A percentile compares a stretch with the other conserved stretches of the same genome.
These are phyloP conservation scores for Heterodera filipjevi DNA, from an alignment of 2,888 invertebrate genomes.

Conservation along the genomic window DNA sequence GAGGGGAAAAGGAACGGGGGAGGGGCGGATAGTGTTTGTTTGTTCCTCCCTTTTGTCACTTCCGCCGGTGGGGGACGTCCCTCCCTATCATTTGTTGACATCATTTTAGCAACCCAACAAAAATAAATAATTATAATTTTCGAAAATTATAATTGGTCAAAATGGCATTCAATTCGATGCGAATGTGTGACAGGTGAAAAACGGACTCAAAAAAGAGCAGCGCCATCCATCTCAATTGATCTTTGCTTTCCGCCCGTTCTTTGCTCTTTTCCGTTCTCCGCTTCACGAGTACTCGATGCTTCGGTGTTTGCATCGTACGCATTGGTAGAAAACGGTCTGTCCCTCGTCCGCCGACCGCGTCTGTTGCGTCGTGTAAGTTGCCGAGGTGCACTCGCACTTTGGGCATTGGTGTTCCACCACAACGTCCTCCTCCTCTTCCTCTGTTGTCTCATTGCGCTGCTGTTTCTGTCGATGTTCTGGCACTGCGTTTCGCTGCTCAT, in stretches of 20 bases:
- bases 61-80: background rate
- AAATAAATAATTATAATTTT: too few species aligned
- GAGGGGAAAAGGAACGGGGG: background rate
- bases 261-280: too few species aligned
- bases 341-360: conserved; percentile 97
- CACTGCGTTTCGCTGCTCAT: conserved; percentile 29
- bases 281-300: conserved; percentile 61
- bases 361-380: conserved; percentile 93
- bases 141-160: too few species aligned
- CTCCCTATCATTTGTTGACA: background rate
- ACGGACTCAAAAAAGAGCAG: too few species aligned
- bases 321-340: conserved; percentile 96
- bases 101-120: too few species aligned
- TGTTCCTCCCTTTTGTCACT: background rate
- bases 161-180: too few species aligned
- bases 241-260: background rate
- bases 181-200: too few species aligned
- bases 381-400: conserved; percentile 79
- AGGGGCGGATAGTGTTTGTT: background rate
- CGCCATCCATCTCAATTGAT: background rate
- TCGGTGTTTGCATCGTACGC: conserved; percentile 83
- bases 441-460: conserved; percentile 45
- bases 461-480: conserved; percentile 32
- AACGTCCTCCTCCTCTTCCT: conserved; percentile 61
- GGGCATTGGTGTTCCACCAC: conserved; percentile 72